phyloP scores from a whole-genome alignment of 2,113 vertebrate species.

The Notothenia coriiceps region DNA sequence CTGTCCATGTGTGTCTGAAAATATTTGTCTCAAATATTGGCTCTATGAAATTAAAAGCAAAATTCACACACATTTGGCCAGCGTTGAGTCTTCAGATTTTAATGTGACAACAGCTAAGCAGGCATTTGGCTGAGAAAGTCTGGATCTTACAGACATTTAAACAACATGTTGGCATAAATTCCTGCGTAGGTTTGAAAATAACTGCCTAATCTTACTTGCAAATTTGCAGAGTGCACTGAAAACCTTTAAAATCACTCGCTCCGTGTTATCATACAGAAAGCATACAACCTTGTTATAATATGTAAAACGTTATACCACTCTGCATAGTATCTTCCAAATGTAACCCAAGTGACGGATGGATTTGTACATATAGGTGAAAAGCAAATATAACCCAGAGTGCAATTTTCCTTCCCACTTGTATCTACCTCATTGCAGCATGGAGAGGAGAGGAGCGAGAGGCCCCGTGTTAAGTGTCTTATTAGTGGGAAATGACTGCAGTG shows the following conservation, averaged over 20 bases:
- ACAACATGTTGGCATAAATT: conserved; percentile 22
- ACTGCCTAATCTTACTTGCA: conserved; percentile 38
- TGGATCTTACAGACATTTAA: conserved; percentile 4
- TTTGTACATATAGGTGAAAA: conserved; percentile 69
- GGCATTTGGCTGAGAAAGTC: conserved; percentile 8
- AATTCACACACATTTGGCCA: conserved; percentile 9
- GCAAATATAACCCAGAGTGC: conserved; percentile 75
- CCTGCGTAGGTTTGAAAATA: conserved; percentile 21
- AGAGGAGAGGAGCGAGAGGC: conserved; percentile 70
- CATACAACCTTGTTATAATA: conserved; percentile 15
- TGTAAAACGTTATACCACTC: conserved; percentile 18
- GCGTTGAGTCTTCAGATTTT: conserved; percentile 2
- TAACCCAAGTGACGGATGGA: conserved; percentile 52
- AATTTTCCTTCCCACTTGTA: conserved; percentile 77
- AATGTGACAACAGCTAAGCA: conserved; percentile 13
- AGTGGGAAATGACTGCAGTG: conserved; percentile 81
- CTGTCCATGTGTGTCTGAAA: neutral
- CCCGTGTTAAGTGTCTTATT: conserved; percentile 87
- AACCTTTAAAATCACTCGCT: neutral
- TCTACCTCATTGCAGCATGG: conserved; percentile 68
- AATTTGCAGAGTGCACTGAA: conserved; percentile 13
- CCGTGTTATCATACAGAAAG: neutral
- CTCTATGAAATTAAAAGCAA: neutral
- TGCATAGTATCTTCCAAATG: conserved; percentile 36
- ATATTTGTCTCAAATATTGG: neutral